Conservation (phyloP, 2,888 invertebrate species). For the Monochamus alternatus region DNA sequence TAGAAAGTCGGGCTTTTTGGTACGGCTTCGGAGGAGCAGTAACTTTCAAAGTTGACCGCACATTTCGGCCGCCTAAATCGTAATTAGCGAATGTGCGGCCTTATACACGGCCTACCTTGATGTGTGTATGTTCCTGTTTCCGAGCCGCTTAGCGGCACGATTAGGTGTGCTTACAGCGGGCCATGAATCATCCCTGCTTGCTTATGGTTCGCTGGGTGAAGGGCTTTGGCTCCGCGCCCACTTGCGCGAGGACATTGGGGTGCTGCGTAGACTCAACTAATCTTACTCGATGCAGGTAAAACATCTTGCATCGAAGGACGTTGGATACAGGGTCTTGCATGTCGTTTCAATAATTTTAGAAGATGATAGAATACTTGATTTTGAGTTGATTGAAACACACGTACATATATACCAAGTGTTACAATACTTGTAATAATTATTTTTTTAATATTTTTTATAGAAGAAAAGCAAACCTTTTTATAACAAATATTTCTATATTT, state of each 20-base stretch:
- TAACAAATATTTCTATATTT: too few species aligned
- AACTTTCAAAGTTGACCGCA: slow-evolving; percentile 36
- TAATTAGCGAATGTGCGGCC: slow-evolving; percentile 37
- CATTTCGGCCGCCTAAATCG: slow-evolving; percentile 32
- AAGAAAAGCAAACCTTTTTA: too few species aligned
- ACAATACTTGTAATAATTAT: too few species aligned
- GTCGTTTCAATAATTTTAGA: too few species aligned
- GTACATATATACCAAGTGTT: too few species aligned
- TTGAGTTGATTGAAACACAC: too few species aligned
- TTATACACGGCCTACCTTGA: slow-evolving; percentile 36
- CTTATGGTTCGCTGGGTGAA: slow-evolving; percentile 32
- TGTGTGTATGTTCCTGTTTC: slow-evolving; percentile 37
- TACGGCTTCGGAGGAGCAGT: slow-evolving; percentile 18
- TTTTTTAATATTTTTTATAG: too few species aligned
- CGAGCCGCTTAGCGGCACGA: slow-evolving; percentile 39
- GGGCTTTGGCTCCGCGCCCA: slow-evolving; percentile 31
- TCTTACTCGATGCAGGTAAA: slow-evolving; percentile 6
- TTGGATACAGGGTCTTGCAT: not conserved
- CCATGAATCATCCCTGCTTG: slow-evolving; percentile 36
- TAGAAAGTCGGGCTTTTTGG: slow-evolving; percentile 28
- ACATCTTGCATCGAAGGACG: not conserved
- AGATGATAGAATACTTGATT: too few species aligned
- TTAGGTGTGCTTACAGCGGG: slow-evolving; percentile 34
- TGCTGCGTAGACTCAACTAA: slow-evolving; percentile 13
- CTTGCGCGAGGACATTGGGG: slow-evolving; percentile 12